Base-by-base conservation (phyloP, 2,113 vertebrate genomes). In the Channa argus region DNA sequence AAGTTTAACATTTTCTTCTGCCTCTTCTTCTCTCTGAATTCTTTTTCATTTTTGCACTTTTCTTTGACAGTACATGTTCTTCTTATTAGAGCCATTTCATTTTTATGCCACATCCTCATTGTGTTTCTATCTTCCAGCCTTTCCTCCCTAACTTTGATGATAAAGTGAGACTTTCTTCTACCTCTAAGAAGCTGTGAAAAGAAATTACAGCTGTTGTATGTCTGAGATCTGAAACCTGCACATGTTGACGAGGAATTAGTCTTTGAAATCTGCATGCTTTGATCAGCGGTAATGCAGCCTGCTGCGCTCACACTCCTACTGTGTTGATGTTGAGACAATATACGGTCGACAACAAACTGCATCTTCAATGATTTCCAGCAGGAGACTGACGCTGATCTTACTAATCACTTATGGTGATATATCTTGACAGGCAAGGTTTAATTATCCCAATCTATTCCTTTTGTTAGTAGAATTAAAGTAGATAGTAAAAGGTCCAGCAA, bases 201-300 rank as follows among this genome's bases (percentile, higher is more conserved):
- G 5, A 63, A 66, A 83, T 67, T 71, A 62, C 82, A 86, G 67
- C 38, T 87, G 75, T 50, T 77, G 55, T 72, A 45, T 49, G 73
- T 72, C 49, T 66, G 47, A 43, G 66, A 72, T 24, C 55, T 8
- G 59, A 62, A 24, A n/a, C 10, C 43, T 47, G 62, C 77, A 76
- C 10, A 10, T 60, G 58, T 67, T 70, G 52, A 77, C 51, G n/a
- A 72, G 73, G 65, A 83, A 71, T 64, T 50, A 67, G 45, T 60
- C 73, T 83, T 60, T 79, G 79, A 87, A 79, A 86, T 62, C 60
- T 50, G 66, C 36, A 0, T 36, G 80, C 79, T 90, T 80, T 86
- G 84, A 88, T 88, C 82, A 71, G 74, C 45, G 61, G 56, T 71
- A 74, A 74, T 63, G 43, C 11, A 0, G 38, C 7, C n/a, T 50